Conservation (phyloP, 2,888 invertebrate species). For the Apantesis nais region DNA sequence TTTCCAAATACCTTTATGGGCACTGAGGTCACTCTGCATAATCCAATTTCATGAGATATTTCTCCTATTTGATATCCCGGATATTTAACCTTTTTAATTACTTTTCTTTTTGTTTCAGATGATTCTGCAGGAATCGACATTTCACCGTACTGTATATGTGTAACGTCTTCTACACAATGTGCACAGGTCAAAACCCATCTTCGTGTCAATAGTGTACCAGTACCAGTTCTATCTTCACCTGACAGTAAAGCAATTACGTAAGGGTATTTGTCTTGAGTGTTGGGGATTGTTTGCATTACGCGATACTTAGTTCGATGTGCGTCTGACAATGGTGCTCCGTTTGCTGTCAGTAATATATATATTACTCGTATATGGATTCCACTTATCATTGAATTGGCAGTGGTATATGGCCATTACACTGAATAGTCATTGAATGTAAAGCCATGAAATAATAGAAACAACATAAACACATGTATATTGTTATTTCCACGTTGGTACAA, state of each 20-base stretch:
- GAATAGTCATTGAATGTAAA: background rate
- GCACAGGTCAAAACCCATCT: slow-evolving; percentile 12
- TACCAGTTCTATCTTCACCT: slow-evolving; percentile 5
- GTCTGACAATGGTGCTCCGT: background rate
- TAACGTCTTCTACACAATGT: slow-evolving; percentile 1
- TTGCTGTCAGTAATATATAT: slow-evolving; percentile 3
- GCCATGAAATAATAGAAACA: background rate
- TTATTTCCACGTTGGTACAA: background rate
- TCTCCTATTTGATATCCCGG: slow-evolving; percentile 5
- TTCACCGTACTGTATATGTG: slow-evolving; percentile 12
- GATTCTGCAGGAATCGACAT: slow-evolving; percentile 2
- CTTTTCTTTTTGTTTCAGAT: background rate
- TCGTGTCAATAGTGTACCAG: slow-evolving; percentile 3
- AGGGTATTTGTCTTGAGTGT: background rate
- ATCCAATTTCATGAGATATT: slow-evolving; percentile 5
- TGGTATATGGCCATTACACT: background rate
- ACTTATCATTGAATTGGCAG: background rate
- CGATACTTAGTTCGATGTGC: background rate
- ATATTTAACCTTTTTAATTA: background rate
- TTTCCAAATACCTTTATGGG: background rate
- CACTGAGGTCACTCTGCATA: slow-evolving; percentile 3
- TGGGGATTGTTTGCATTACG: background rate
- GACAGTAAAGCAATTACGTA: slow-evolving; percentile 10
- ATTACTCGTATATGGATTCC: background rate
- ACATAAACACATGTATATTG: background rate